phyloP scores from a whole-genome alignment of 1,140 invertebrate genomes.

The Drosophila sp. region DNA sequence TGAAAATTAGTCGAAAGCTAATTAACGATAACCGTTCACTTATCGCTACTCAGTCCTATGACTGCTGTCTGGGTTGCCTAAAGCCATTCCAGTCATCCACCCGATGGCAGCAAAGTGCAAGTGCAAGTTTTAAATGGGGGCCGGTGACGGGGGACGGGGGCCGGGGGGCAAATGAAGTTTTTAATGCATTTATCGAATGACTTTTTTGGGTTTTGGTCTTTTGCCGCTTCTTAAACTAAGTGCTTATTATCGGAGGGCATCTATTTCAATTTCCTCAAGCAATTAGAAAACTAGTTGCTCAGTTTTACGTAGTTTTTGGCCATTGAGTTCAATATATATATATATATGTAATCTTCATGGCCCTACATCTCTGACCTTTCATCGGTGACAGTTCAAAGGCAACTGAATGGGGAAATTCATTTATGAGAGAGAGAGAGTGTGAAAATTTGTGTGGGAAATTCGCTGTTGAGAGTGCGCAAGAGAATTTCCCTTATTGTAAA shows the following conservation, averaged over 20 bases:
- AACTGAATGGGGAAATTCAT: conserved; percentile 41
- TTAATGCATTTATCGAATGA: conserved; percentile 80
- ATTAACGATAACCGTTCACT: conserved; percentile 70
- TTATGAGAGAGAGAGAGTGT: not conserved
- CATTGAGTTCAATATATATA: not conserved
- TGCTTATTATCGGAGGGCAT: conserved; percentile 77
- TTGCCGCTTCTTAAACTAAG: conserved; percentile 51
- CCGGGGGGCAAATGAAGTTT: conserved; percentile 50
- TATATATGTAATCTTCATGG: not conserved
- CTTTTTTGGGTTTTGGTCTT: conserved; percentile 36
- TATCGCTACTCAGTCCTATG: conserved; percentile 17
- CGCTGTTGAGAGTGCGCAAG: conserved; percentile 21
- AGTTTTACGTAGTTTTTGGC: conserved; percentile 33
- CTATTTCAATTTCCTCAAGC: conserved; percentile 78
- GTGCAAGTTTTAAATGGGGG: conserved; percentile 39
- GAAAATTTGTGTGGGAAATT: conserved; percentile 20
- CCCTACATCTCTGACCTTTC: conserved; percentile 44
- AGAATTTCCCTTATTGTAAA: conserved; percentile 5
- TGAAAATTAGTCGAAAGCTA: conserved; percentile 72
- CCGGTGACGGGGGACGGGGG: not conserved
- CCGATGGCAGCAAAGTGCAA: conserved; percentile 34
- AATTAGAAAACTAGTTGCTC: conserved; percentile 56
- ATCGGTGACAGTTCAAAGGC: conserved; percentile 44
- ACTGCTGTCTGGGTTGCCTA: conserved; percentile 3
- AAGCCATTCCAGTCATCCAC: not conserved